These are phyloP conservation scores for Periophthalmus modestus DNA, from an alignment of 2,113 vertebrate genomes.

Conservation along the genomic window DNA sequence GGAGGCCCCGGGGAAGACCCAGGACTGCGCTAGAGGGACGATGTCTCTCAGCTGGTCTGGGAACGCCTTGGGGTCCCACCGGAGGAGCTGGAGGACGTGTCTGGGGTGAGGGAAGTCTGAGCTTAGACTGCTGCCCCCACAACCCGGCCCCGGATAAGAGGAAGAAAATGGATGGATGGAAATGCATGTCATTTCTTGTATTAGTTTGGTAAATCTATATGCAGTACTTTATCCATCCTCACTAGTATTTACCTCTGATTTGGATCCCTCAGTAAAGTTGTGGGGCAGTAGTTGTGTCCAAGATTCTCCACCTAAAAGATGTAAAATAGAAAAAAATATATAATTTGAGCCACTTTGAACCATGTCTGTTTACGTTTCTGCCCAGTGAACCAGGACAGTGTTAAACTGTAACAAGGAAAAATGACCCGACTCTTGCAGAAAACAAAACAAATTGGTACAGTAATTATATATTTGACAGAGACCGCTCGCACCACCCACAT, in stretches of 20 bases:
- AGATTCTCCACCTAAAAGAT: background rate
- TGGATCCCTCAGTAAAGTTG: background rate
- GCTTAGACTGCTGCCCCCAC: no score
- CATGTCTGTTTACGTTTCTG: background rate
- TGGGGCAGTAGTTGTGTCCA: background rate
- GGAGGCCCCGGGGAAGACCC: no score
- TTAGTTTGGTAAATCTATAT: background rate
- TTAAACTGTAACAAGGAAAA: conserved; percentile 5
- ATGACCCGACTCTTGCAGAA: background rate
- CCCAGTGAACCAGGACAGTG: background rate
- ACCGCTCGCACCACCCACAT: background rate
- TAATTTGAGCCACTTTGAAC: background rate
- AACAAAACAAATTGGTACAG: background rate
- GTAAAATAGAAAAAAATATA: background rate
- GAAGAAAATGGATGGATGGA: no score
- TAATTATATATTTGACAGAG: conserved; percentile 1
- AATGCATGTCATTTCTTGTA: background rate
- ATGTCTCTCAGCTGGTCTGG: no score
- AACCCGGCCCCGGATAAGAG: no score
- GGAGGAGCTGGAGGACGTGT: no score
- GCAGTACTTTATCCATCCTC: no score
- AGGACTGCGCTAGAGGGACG: no score
- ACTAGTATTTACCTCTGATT: no score
- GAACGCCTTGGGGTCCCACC: no score
- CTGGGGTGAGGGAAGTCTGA: no score